Conservation (phyloP, 2,797 vertebrate genomes). For the Apogon talboti region DNA sequence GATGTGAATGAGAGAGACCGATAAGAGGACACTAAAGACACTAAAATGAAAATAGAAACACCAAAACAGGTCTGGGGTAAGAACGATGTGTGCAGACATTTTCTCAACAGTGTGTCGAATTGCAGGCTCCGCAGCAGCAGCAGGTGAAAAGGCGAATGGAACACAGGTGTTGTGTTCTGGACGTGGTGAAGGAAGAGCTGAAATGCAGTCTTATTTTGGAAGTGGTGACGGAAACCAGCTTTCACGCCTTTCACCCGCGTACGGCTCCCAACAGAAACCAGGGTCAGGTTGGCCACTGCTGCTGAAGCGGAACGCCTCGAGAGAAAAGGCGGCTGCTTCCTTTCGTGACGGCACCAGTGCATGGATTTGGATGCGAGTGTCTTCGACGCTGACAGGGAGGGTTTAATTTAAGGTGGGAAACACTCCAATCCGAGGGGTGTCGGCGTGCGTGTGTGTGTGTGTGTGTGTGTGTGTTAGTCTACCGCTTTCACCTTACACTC, state of each 20-base stretch:
- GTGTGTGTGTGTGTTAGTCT: neutral
- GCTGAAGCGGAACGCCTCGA: neutral
- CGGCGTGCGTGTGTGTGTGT: constrained; percentile 1
- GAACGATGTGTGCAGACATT: neutral
- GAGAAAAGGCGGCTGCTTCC: neutral
- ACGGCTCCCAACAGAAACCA: neutral
- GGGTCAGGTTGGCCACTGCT: neutral
- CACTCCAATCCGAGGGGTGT: neutral
- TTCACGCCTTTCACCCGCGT: constrained; percentile 7
- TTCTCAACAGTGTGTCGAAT: constrained; percentile 5
- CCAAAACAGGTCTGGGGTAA: neutral
- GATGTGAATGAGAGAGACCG: neutral
- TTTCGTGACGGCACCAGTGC: neutral
- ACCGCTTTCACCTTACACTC: constrained; percentile 1
- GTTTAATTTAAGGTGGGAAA: constrained; percentile 7
- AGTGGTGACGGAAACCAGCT: neutral
- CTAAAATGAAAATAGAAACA: neutral
- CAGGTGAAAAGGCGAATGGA: neutral
- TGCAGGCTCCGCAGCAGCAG: constrained; percentile 12
- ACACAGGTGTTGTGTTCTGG: neutral
- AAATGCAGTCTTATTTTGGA: constrained; percentile 10
- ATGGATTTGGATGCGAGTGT: neutral
- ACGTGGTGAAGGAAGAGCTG: neutral
- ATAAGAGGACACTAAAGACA: neutral
- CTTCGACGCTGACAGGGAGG: neutral